Evolutionary conservation across 2,797 vertebrate genomes (phyloP).

Genomic region (Parotocinclus haroldoi): DNA sequence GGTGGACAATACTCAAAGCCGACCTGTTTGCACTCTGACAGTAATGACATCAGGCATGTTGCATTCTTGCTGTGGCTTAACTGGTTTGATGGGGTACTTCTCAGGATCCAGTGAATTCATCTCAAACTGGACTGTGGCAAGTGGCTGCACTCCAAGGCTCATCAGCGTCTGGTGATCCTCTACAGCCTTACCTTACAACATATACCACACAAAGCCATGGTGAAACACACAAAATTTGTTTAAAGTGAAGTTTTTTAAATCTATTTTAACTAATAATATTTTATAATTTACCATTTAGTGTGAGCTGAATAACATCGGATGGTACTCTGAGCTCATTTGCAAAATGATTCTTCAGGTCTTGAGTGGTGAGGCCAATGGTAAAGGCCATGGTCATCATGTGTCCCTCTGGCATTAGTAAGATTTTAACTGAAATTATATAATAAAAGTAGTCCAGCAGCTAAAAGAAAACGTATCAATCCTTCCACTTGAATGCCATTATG

Average conservation of each 20-base stretch:
- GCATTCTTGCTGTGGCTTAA: constrained; percentile 63
- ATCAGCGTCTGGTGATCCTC: constrained; percentile 68
- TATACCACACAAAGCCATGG: background rate
- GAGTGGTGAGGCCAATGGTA: constrained; percentile 66
- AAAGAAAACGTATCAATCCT: background rate
- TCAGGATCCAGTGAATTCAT: constrained; percentile 66
- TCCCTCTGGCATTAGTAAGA: constrained; percentile 76
- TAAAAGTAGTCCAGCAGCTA: background rate
- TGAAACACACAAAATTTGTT: too few species aligned
- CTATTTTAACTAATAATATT: too few species aligned
- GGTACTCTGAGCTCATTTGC: constrained; percentile 72
- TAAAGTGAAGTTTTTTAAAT: too few species aligned
- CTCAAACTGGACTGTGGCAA: constrained; percentile 72
- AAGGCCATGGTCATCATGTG: constrained; percentile 78
- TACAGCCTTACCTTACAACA: constrained; percentile 62
- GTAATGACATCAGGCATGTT: constrained; percentile 78
- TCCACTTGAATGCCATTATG: too few species aligned
- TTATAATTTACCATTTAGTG: constrained; percentile 60
- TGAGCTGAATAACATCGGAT: constrained; percentile 65
- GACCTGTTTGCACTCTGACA: constrained; percentile 77
- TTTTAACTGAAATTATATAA: constrained; percentile 69
- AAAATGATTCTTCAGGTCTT: constrained; percentile 74
- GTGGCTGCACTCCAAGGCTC: constrained; percentile 67
- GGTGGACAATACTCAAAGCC: background rate
- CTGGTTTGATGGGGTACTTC: constrained; percentile 64